Conservation (phyloP, 2,113 vertebrate species). For the Macaca mulatta region DNA sequence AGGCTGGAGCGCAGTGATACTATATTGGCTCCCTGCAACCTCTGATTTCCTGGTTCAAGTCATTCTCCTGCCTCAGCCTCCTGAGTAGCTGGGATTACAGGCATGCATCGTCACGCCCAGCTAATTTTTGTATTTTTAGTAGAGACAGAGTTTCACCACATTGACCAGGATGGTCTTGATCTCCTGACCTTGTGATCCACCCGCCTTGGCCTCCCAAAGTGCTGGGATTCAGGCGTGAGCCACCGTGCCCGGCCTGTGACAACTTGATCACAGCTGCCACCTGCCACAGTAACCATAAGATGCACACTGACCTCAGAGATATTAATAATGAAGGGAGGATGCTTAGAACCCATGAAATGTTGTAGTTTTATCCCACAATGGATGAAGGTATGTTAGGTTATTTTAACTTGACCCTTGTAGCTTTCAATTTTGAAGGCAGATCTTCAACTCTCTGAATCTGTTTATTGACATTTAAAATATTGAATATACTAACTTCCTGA, state of each 20-base stretch:
- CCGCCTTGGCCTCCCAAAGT: no score
- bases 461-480: neutral
- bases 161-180: no score
- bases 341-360: neutral
- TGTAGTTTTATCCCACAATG: neutral
- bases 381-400: neutral
- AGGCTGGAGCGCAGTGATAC: no score
- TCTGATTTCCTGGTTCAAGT: no score
- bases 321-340: neutral
- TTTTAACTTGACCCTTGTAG: neutral
- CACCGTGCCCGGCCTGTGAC: neutral
- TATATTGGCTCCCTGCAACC: no score
- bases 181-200: no score
- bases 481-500: neutral
- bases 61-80: no score
- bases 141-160: no score
- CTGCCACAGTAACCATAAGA: fast-evolving
- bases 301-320: neutral
- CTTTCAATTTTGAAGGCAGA: neutral
- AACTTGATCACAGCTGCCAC: neutral
- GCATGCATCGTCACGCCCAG: no score
- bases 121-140: no score
- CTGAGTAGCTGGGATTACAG: no score
- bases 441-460: neutral
- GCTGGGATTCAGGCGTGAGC: no score